phyloP scores from a whole-genome alignment of 2,888 invertebrate genomes.

The Platerodrilus igneus region DNA sequence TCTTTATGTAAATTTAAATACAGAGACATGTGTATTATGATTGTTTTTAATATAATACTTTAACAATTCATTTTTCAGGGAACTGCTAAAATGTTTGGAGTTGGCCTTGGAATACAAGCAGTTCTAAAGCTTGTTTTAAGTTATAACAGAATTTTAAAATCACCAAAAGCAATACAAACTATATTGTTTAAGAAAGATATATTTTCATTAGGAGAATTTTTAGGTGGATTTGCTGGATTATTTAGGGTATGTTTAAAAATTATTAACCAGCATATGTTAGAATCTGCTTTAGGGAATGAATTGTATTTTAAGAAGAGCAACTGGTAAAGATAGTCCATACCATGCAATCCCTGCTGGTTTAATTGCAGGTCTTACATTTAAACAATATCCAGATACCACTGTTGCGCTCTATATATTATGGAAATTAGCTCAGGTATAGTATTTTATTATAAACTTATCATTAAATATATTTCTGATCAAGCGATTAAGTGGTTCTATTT shows the following conservation, averaged over 20 bases:
- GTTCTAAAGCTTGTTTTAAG: conserved; percentile 57
- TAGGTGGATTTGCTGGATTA: conserved; percentile 64
- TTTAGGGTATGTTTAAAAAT: conserved; percentile 56
- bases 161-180: conserved; percentile 50
- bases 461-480: neutral
- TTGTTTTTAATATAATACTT: conserved; percentile 3
- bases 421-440: conserved; percentile 72
- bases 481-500: neutral
- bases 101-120: conserved; percentile 60
- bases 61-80: conserved; percentile 47
- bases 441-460: neutral
- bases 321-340: conserved; percentile 56
- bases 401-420: conserved; percentile 78
- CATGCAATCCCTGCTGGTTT: conserved; percentile 69
- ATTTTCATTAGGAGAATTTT: conserved; percentile 60
- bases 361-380: conserved; percentile 65
- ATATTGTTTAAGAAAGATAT: conserved; percentile 54
- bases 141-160: conserved; percentile 51
- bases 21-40: conserved; percentile 4
- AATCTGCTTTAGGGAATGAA: conserved; percentile 61
- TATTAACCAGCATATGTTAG: too few species aligned
- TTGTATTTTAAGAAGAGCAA: conserved; percentile 61
- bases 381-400: conserved; percentile 69
- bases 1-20: neutral
- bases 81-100: conserved; percentile 55